Evolutionary conservation across 2,113 vertebrate species (phyloP), one percentile per base, ranked within the genome.

Genomic region (Coptodon bakossiorum): DNA sequence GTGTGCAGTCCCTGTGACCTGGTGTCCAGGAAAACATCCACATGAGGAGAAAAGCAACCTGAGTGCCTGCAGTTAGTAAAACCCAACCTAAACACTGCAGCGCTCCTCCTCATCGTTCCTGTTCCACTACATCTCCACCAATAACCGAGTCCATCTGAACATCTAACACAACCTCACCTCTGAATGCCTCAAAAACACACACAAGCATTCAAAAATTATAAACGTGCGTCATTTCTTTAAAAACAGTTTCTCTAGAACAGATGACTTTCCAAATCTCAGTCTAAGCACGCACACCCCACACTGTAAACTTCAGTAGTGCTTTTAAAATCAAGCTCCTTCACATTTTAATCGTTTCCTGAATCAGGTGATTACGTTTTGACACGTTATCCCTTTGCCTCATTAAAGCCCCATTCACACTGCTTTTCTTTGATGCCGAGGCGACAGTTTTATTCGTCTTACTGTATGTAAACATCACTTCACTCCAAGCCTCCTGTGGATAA

Each of bases 351-450:
- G 11, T 29, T 50, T 50, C 43, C 43, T 78, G 43, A 78, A 78
- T 45, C 13, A 6, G 43, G 14, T 2, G 40, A 0, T 78, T 0
- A 5, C 1, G 24, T 76, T 19, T 31, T 3, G 4, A 19, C 24
- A 45, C 14, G 0, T 27, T 9, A 29, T 48, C 24, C 68, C 43
- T 17, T 76, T 76, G 19, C 68, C 68, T 76, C 68, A 48, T 17
- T 29, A 19, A 48, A 11, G 40, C 24, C 24, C 0, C 24, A 5
- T 3, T 78, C 43, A 3, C 43, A 1, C 16, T 0, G 16, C 4
- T 29, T 31, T 78, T 50, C 45, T 52, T 31, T 31, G 40, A 10
- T 45, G 68, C 9, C 4, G 9, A 27, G 29, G 71, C 6, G 2
- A 29, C 71, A 17, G 9, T 48, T 48, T 76, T 29, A 29, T 29